Evolutionary conservation across 2,888 invertebrate genomes (phyloP).

Genomic region (Leucoptera coffeella): DNA sequence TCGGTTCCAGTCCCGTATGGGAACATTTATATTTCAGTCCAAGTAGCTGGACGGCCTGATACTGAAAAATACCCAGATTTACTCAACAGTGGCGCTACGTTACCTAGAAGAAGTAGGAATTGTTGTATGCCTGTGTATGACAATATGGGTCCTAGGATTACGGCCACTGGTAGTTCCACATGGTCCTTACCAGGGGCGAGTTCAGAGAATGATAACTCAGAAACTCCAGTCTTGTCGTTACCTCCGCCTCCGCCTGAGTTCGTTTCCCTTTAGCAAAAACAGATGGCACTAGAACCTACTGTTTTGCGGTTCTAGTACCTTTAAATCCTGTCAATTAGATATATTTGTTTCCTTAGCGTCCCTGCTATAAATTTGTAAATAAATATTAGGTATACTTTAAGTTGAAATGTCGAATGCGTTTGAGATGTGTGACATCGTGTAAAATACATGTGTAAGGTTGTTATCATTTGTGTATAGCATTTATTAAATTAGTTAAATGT

Average conservation of each 20-base stretch:
- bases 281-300: slow-evolving; percentile 41
- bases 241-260: slow-evolving; percentile 55
- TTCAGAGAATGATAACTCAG: slow-evolving; percentile 27
- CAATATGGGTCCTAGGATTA: slow-evolving; percentile 86
- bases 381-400: slow-evolving; percentile 2
- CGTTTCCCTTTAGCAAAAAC: slow-evolving; percentile 45
- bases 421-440: slow-evolving; percentile 42
- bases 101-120: slow-evolving; percentile 41
- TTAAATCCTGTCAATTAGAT: neutral
- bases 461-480: too few relatives aligned
- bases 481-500: too few relatives aligned
- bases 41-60: slow-evolving; percentile 55
- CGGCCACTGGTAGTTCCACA: slow-evolving; percentile 81
- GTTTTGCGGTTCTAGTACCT: slow-evolving; percentile 45
- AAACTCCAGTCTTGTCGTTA: slow-evolving; percentile 34
- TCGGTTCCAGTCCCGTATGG: slow-evolving; percentile 55
- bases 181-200: slow-evolving; percentile 68
- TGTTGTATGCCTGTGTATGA: slow-evolving; percentile 70
- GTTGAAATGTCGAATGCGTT: neutral
- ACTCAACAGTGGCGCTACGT: slow-evolving; percentile 42
- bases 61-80: slow-evolving; percentile 67
- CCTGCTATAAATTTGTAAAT: slow-evolving; percentile 4
- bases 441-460: slow-evolving; percentile 42
- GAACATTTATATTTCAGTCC: slow-evolving; percentile 83
- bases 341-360: too few relatives aligned